Evolutionary conservation across 1,140 invertebrate species (phyloP).

Genomic region (Apis dorsata): DNA sequence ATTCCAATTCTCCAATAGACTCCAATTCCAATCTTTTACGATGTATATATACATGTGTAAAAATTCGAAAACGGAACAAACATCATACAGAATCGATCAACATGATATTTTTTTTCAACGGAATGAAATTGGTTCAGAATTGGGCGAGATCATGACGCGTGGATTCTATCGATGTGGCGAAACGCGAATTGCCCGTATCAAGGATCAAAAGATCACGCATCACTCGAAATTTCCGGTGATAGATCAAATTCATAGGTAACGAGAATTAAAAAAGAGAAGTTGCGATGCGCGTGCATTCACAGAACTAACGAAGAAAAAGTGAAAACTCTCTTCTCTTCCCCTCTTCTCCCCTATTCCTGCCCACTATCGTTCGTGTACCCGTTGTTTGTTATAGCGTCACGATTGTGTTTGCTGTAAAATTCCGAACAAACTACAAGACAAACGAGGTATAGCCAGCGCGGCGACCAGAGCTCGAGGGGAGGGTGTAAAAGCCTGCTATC

Average conservation of each 20-base stretch:
- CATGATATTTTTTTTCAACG: neutral
- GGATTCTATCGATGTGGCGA: neutral
- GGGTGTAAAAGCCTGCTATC: conserved; percentile 61
- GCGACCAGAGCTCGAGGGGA: neutral
- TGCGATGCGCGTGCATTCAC: too few relatives aligned
- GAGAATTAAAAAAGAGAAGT: conserved; percentile 26
- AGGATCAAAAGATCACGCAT: conserved; percentile 28
- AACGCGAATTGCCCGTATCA: neutral
- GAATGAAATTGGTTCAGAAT: neutral
- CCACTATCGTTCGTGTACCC: neutral
- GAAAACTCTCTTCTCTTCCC: conserved; percentile 3
- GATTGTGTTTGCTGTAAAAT: conserved; percentile 63
- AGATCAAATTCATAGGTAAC: conserved; percentile 55
- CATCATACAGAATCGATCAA: too few relatives aligned
- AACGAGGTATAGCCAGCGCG: conserved; percentile 58
- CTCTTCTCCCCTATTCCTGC: too few relatives aligned
- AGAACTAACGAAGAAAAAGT: conserved; percentile 42
- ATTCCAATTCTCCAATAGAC: neutral
- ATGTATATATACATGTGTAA: too few relatives aligned
- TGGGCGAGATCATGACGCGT: neutral
- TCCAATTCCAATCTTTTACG: too few relatives aligned
- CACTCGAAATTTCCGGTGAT: conserved; percentile 6
- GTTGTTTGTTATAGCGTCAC: conserved; percentile 57
- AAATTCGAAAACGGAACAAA: neutral
- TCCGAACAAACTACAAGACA: conserved; percentile 67